These are phyloP conservation scores for Chitala chitala DNA, from an alignment of 2,113 vertebrate genomes.

Conservation along the genomic window DNA sequence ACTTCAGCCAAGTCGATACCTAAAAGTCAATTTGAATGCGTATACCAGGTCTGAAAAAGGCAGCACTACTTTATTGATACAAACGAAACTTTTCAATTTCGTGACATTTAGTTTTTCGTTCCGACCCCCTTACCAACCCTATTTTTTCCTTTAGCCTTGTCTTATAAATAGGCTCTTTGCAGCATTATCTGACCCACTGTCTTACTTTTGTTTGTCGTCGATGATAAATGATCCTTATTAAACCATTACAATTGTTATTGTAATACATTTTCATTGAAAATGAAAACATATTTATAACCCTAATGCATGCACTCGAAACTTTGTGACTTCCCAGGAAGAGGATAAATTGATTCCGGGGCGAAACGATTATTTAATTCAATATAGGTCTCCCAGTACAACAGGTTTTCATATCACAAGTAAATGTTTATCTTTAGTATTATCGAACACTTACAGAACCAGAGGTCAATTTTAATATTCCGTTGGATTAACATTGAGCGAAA, in stretches of 20 bases:
- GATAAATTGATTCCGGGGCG: not conserved
- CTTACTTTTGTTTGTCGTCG: conserved; percentile 34
- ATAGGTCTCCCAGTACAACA: not conserved
- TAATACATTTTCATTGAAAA: conserved; percentile 16
- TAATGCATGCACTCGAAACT: conserved; percentile 20
- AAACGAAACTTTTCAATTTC: conserved; percentile 49
- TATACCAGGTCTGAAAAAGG: conserved; percentile 24
- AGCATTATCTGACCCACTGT: conserved; percentile 29
- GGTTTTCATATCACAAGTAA: not conserved
- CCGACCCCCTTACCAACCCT: conserved; percentile 1
- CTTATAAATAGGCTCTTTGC: conserved; percentile 29
- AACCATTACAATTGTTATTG: conserved; percentile 26
- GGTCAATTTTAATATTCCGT: no score
- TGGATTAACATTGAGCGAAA: no score
- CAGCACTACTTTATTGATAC: conserved; percentile 62
- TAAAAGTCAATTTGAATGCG: conserved; percentile 27
- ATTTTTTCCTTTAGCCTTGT: conserved; percentile 19
- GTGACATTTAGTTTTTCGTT: conserved; percentile 44
- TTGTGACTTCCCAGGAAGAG: not conserved
- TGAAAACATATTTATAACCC: conserved; percentile 15
- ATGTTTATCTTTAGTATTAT: not conserved
- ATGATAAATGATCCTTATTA: conserved; percentile 40
- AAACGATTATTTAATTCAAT: not conserved
- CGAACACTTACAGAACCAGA: no score
- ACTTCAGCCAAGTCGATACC: conserved; percentile 26